Conservation (phyloP, 2,113 vertebrate species). For the Cyprinus carpio region DNA sequence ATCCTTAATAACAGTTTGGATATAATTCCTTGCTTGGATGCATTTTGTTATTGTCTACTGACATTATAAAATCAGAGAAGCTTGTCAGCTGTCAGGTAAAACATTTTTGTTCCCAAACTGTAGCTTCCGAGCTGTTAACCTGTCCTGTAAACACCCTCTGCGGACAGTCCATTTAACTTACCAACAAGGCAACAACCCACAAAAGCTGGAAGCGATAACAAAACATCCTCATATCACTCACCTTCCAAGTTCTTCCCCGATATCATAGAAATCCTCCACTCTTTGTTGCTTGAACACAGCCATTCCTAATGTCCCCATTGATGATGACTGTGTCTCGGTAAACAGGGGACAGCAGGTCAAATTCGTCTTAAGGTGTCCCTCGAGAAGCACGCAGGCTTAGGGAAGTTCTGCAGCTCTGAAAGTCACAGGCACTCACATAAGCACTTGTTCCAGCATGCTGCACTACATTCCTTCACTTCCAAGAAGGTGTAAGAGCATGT, state of each 20-base stretch:
- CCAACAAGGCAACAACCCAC: neutral
- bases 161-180: conserved; percentile 26
- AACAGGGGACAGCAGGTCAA: conserved; percentile 42
- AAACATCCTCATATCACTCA: conserved; percentile 64
- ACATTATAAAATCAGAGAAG: neutral
- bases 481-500: neutral
- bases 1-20: neutral
- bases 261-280: conserved; percentile 91
- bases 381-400: neutral
- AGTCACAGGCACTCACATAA: neutral
- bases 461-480: conserved; percentile 45
- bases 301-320: conserved; percentile 88
- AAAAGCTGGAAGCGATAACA: neutral
- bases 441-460: conserved; percentile 51
- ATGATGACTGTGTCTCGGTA: conserved; percentile 63
- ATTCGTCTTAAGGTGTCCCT: conserved; percentile 5
- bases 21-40: neutral
- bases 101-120: conserved; percentile 52
- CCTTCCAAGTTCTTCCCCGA: conserved; percentile 91
- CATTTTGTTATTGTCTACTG: neutral
- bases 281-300: conserved; percentile 92
- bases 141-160: conserved; percentile 21
- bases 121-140: conserved; percentile 58
- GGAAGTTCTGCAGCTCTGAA: conserved; percentile 30
- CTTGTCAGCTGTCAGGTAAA: neutral